These are phyloP conservation scores for Falcaria lacertinaria DNA, from an alignment of 2,888 invertebrate genomes.

Conservation along the genomic window DNA sequence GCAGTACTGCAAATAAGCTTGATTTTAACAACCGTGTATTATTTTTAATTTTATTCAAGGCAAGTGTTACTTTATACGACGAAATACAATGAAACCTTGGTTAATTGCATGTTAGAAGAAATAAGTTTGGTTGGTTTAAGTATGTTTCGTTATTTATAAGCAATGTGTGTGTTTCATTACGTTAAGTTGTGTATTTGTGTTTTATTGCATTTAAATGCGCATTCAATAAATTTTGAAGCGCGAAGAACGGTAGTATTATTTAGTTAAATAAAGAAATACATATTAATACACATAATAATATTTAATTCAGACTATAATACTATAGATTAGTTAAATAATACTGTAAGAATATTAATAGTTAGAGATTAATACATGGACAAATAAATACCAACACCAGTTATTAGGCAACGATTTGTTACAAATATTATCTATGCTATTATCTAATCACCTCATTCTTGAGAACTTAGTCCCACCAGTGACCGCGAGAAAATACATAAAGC, in stretches of 20 bases:
- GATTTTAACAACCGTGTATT: too few relatives aligned
- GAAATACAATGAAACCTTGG: too few relatives aligned
- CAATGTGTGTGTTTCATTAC: neutral
- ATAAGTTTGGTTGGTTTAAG: conserved; percentile 12
- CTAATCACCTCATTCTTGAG: too few relatives aligned
- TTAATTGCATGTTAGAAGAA: neutral
- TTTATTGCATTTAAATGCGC: neutral
- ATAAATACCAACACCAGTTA: neutral
- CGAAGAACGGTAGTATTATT: neutral
- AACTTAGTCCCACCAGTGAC: too few relatives aligned
- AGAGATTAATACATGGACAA: neutral
- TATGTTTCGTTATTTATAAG: conserved; percentile 12
- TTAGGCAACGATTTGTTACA: too few relatives aligned
- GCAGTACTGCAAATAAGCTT: too few relatives aligned
- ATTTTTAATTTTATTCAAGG: too few relatives aligned
- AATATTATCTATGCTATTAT: too few relatives aligned
- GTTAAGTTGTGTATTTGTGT: neutral
- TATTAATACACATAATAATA: neutral
- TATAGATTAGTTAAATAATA: neutral
- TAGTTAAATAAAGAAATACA: neutral
- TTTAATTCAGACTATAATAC: too few relatives aligned
- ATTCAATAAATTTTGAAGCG: neutral
- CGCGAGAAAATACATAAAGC: too few relatives aligned
- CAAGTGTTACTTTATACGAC: too few relatives aligned
- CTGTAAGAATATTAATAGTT: neutral